These are phyloP conservation scores for Cheilosia variabilis DNA, from an alignment of 2,888 invertebrate genomes.

Conservation along the genomic window DNA sequence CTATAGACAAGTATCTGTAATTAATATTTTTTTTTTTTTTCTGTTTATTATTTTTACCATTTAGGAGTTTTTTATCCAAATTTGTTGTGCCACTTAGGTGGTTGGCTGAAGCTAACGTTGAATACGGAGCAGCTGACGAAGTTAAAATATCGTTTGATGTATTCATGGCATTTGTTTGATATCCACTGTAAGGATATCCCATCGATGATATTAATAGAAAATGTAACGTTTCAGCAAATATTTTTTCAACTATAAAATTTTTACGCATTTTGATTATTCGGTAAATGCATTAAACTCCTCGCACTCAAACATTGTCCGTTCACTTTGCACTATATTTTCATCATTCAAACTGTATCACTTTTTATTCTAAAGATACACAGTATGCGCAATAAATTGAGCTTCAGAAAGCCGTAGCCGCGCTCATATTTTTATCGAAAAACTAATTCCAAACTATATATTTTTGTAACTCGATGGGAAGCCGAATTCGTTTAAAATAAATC, in stretches of 20 bases:
- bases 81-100: slow-evolving; percentile 23
- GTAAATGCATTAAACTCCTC: slow-evolving; percentile 73
- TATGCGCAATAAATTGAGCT: too few relatives aligned
- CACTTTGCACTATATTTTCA: slow-evolving; percentile 7
- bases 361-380: not conserved
- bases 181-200: slow-evolving; percentile 77
- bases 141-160: slow-evolving; percentile 50
- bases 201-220: slow-evolving; percentile 77
- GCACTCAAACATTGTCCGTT: slow-evolving; percentile 66
- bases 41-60: slow-evolving; percentile 37
- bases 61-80: slow-evolving; percentile 58
- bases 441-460: too few relatives aligned
- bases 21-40: too few relatives aligned
- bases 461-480: too few relatives aligned
- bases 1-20: too few relatives aligned
- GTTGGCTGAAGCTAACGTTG: slow-evolving; percentile 51
- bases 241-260: slow-evolving; percentile 78
- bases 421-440: too few relatives aligned
- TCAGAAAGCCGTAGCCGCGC: too few relatives aligned
- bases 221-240: slow-evolving; percentile 78
- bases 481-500: too few relatives aligned
- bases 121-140: slow-evolving; percentile 60
- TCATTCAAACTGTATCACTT: not conserved
- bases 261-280: slow-evolving; percentile 79
- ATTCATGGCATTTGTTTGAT: slow-evolving; percentile 76